Base-by-base conservation (phyloP, 1,140 invertebrate species). In the Lordiphosa clarofinis region DNA sequence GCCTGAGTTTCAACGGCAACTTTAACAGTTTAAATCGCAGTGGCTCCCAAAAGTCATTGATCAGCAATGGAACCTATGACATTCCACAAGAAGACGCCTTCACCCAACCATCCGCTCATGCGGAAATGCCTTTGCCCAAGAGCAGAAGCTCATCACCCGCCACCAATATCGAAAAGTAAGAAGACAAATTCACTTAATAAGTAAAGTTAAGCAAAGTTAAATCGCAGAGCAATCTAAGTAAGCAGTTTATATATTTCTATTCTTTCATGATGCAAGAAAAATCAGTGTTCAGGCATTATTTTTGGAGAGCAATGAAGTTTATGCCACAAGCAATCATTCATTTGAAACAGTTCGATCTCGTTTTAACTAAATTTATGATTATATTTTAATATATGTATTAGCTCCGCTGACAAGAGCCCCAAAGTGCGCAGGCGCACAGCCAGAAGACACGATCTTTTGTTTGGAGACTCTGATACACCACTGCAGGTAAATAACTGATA, bases 341-440 rank as follows among this genome's bases (percentile, higher is more conserved):
- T 31, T 31, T 31, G 28, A 31, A 31, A 31, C 28, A 31, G 28
- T 31, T 8, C 6, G 28, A 28, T 6, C 24, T 19, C 5, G 6
- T 6, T 6, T 28, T 10, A 36, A 36, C n/a, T 13, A 31, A 13
- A 42, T n/a, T 33, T 13, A 44, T 19, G 47, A 47, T 33, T 54
- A 49, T 56, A 40, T 69, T 56, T 47, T 40, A 9, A 31, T 19
- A 64, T 39, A 15, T n/a, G n/a, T 15, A n/a, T 44, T 59, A 71
- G 67, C n/a, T 61, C 43, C 12, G 42, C 48, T 33, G 71, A 70
- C 11, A 88, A 87, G 50, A 90, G 87, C 46, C 90, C 91, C 43
- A 93, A 94, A 90, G 91, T 93, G 15, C 89, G 94, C 37, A 89
- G 93, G 71, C 90, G 92, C 66, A 94, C 93, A 35, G 91, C 93